These are phyloP conservation scores for Thecophora atra DNA, from an alignment of 2,888 invertebrate species.

Conservation along the genomic window DNA sequence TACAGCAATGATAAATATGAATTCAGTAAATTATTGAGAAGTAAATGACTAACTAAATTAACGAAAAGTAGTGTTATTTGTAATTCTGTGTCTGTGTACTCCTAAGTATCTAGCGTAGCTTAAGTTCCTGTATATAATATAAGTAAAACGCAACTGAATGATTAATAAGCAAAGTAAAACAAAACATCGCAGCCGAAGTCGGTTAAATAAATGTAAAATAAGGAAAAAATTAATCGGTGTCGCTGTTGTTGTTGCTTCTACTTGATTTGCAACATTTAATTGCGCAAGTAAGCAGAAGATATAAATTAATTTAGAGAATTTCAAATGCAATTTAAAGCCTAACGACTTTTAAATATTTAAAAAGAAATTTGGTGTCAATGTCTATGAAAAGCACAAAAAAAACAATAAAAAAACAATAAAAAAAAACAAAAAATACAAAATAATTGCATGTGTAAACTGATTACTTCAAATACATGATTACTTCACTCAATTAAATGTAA, in stretches of 20 bases:
- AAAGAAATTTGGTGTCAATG: slow-evolving; percentile 25
- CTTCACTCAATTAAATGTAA: background rate
- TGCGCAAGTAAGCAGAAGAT: too few species aligned
- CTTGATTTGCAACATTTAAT: too few species aligned
- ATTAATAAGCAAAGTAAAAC: slow-evolving; percentile 11
- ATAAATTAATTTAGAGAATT: slow-evolving; percentile 2
- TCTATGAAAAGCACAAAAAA: slow-evolving; percentile 29
- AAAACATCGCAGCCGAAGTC: background rate
- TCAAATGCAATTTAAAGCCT: slow-evolving; percentile 23
- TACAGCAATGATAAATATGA: too few species aligned
- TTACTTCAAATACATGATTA: slow-evolving; percentile 10
- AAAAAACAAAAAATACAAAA: too few species aligned
- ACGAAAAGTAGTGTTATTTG: slow-evolving; percentile 43
- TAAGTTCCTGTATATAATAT: slow-evolving; percentile 65
- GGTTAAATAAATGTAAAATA: slow-evolving; percentile 11
- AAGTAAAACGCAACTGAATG: slow-evolving; percentile 26
- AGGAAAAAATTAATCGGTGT: slow-evolving; percentile 25
- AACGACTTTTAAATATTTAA: slow-evolving; percentile 17
- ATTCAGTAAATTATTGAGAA: too few species aligned
- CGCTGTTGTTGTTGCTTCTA: background rate
- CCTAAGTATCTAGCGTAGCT: slow-evolving; percentile 37
- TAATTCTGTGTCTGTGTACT: slow-evolving; percentile 56
- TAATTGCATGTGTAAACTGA: slow-evolving; percentile 19
- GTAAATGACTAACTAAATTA: background rate
- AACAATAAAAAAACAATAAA: slow-evolving; percentile 37